Evolutionary conservation across 2,888 invertebrate genomes (phyloP).

Genomic region (Morpho helenor): DNA sequence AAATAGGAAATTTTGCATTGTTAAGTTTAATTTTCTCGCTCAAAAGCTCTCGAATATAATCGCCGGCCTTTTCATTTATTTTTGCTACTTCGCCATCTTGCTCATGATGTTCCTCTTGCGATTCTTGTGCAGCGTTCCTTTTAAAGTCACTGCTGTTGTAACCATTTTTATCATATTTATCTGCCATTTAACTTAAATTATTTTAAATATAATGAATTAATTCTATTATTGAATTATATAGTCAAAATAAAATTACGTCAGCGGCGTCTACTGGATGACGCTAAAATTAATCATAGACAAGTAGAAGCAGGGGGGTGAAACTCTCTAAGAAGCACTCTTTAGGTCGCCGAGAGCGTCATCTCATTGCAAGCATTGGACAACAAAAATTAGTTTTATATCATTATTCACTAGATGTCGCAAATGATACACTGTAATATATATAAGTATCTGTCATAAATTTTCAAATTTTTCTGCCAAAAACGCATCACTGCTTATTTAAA

Average conservation of each 20-base stretch:
- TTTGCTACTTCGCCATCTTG: constrained; percentile 79
- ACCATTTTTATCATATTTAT: constrained; percentile 67
- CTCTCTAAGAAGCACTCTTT: too few species aligned
- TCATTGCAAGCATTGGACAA: too few species aligned
- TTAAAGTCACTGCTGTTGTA: constrained; percentile 72
- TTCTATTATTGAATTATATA: too few species aligned
- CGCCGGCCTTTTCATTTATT: constrained; percentile 85
- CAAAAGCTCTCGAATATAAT: constrained; percentile 87
- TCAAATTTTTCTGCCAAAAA: too few species aligned
- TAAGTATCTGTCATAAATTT: too few species aligned
- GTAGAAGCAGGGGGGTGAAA: neutral
- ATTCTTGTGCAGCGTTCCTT: constrained; percentile 55
- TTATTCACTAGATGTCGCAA: too few species aligned
- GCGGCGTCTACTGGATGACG: neutral
- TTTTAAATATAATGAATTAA: too few species aligned
- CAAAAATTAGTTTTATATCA: too few species aligned
- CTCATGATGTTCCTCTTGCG: constrained; percentile 40
- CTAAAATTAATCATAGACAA: constrained; percentile 3
- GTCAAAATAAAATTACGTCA: neutral
- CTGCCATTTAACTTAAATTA: constrained; percentile 41
- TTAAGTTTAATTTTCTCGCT: constrained; percentile 84
- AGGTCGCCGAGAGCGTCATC: too few species aligned
- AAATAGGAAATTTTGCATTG: constrained; percentile 83
- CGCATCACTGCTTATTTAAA: too few species aligned
- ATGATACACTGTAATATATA: too few species aligned